Conservation (phyloP, 2,113 vertebrate species). For the Cryptotis parvus region DNA sequence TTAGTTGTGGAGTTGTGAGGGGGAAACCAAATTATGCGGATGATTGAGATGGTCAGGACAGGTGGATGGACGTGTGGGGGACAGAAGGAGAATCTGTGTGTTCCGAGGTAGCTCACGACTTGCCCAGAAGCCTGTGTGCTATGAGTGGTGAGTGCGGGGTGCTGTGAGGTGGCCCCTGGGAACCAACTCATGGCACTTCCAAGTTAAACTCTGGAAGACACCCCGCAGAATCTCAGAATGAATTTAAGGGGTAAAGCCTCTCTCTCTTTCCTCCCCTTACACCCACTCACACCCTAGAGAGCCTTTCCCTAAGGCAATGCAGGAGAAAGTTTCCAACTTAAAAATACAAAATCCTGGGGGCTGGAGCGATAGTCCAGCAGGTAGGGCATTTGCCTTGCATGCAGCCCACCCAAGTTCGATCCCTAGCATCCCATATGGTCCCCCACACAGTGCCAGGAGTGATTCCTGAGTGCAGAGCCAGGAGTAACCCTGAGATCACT, state of each 20-base stretch:
- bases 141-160: rapidly evolving
- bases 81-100: too few relatives aligned
- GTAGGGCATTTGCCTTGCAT: too few relatives aligned
- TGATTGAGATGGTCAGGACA: too few relatives aligned
- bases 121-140: rapidly evolving
- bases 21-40: neutral
- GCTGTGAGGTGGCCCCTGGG: neutral
- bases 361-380: too few relatives aligned
- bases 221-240: neutral
- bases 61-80: neutral
- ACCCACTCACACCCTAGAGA: neutral
- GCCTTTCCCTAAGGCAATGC: conserved; percentile 44
- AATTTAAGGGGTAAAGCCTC: conserved; percentile 35
- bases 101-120: neutral
- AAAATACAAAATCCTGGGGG: too few relatives aligned
- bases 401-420: too few relatives aligned
- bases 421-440: too few relatives aligned
- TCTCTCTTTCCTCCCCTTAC: too few relatives aligned
- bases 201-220: neutral
- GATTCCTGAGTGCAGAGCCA: too few relatives aligned
- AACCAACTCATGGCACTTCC: neutral
- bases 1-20: neutral
- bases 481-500: too few relatives aligned
- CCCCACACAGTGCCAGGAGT: too few relatives aligned
- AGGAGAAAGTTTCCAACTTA: conserved; percentile 48